These are phyloP conservation scores for Centroberyx gerrardi DNA, from an alignment of 2,797 vertebrate species.

Conservation along the genomic window DNA sequence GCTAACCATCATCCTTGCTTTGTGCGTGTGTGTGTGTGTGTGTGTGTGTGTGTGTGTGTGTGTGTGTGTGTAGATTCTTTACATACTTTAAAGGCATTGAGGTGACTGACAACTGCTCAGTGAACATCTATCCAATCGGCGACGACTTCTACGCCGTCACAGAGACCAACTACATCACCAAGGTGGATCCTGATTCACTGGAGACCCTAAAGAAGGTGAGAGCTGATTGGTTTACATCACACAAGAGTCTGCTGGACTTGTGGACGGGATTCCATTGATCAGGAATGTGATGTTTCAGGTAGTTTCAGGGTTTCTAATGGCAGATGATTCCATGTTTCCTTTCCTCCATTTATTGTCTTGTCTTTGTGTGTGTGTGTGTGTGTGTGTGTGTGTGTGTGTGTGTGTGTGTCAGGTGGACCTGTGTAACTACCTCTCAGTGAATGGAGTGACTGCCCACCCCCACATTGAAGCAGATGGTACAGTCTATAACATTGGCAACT, in stretches of 20 bases:
- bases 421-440: constrained; percentile 92
- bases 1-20: background rate
- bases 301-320: too few relatives aligned
- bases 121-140: constrained; percentile 93
- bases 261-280: too few relatives aligned
- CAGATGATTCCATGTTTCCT: too few relatives aligned
- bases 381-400: background rate
- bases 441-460: constrained; percentile 93
- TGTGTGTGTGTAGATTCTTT: constrained; percentile 89
- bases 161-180: constrained; percentile 96
- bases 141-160: constrained; percentile 97
- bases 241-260: background rate
- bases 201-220: constrained; percentile 94
- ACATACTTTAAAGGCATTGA: constrained; percentile 96
- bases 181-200: constrained; percentile 93
- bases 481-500: constrained; percentile 96
- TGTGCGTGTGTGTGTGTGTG: background rate
- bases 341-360: too few relatives aligned
- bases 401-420: constrained; percentile 90
- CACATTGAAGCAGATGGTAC: constrained; percentile 92
- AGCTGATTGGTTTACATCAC: constrained; percentile 6
- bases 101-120: constrained; percentile 94
- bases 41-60: constrained; percentile 14
- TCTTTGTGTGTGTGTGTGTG: background rate
- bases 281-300: too few relatives aligned